Conservation (phyloP, 2,888 invertebrate genomes). For the Drosophila testacea region DNA sequence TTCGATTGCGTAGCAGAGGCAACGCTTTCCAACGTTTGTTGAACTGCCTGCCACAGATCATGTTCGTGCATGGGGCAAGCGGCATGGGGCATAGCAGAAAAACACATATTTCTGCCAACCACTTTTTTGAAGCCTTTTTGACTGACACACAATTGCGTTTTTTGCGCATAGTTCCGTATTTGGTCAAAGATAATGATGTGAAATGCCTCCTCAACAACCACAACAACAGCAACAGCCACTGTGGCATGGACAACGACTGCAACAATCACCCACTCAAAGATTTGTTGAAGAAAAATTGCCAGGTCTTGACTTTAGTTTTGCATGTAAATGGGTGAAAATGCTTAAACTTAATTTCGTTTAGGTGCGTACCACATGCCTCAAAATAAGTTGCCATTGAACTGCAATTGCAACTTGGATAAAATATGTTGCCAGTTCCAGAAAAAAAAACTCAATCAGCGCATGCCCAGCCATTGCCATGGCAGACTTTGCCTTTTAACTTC, state of each 20-base stretch:
- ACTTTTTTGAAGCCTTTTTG: conserved; percentile 67
- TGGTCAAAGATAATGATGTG: conserved; percentile 81
- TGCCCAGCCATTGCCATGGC: conserved; percentile 52
- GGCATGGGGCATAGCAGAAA: conserved; percentile 49
- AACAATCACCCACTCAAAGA: conserved; percentile 81
- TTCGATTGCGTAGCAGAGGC: conserved; percentile 45
- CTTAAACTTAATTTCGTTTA: conserved; percentile 71
- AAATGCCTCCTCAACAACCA: conserved; percentile 62
- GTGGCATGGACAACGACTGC: conserved; percentile 42
- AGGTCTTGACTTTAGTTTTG: conserved; percentile 30
- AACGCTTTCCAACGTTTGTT: conserved; percentile 74
- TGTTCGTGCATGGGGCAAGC: conserved; percentile 33
- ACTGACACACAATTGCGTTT: conserved; percentile 79
- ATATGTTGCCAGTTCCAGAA: conserved; percentile 6
- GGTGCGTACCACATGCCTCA: conserved; percentile 42
- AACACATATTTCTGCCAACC: conserved; percentile 65
- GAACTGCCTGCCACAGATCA: conserved; percentile 72
- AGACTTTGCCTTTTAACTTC: conserved; percentile 7
- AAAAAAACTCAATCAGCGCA: conserved; percentile 35
- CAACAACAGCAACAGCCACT: conserved; percentile 27
- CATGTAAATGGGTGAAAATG: conserved; percentile 81
- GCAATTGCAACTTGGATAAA: conserved; percentile 5
- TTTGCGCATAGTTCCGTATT: conserved; percentile 76
- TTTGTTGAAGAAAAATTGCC: conserved; percentile 64
- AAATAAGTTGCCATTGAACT: conserved; percentile 40